Base-by-base conservation (phyloP, 2,113 vertebrate genomes). In the Hemibagrus wyckioides region DNA sequence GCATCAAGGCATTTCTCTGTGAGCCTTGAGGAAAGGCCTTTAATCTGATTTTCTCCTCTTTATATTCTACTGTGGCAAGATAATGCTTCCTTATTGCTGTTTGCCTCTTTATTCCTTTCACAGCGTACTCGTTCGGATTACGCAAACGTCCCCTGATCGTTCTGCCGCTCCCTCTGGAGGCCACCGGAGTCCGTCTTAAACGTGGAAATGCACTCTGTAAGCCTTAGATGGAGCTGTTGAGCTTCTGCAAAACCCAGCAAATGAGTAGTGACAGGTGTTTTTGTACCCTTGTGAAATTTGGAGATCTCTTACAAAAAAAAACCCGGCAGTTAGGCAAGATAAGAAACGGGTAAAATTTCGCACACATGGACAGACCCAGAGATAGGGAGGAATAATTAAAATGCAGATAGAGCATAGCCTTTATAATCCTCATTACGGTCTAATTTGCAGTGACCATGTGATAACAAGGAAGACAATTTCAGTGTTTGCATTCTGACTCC, bases 181-280 rank as follows among this genome's bases (percentile, higher is more conserved):
- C 48, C 80, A 61, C 15, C 6, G 1, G 56, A 30, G 2, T 76
- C 67, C 10, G 28, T 28, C 3, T 30, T 30, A 5, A 5, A 50
- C 11, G 11, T 14, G 5, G 56, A 50, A 76, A 52, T 33, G 30
- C 56, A 28, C 39, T 39, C 54, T 0, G 10, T 2, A 48, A 19
- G 13, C 86, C 0, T 76, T 76, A 83, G 86, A 65, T 83, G 86
- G 80, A 39, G 86, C 80, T 83, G 80, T 87, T 83, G 81, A 63
- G 80, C 86, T 63, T 61, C 36, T n/a, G 36, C 9, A 73, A 85
- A 85, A 73, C 28, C 5, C 4, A 15, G 6, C 2, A 44, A n/a
- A 52, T 50, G 17, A 48, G 8, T 33, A 41, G 71, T 52, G 67
- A 71, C 80, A 75, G 63, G 36, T 48, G 36, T 82, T 82, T 80